A percentile compares a stretch with the other conserved stretches of the same genome.
These are phyloP conservation scores for Mya arenaria DNA, from an alignment of 1,140 invertebrate genomes.

Conservation along the genomic window DNA sequence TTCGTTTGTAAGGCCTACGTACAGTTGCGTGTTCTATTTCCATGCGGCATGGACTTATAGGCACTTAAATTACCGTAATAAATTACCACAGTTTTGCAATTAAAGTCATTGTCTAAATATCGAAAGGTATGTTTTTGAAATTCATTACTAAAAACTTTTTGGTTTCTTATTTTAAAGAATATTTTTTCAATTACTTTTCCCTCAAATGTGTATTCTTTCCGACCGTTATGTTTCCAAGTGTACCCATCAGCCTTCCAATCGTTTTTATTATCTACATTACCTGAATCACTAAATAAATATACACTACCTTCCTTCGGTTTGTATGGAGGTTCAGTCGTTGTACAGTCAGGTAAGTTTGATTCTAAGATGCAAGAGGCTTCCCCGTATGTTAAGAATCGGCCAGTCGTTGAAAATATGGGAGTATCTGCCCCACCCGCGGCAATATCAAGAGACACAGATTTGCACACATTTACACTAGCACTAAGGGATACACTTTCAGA, in stretches of 20 bases:
- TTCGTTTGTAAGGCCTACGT: slow-evolving; percentile 6
- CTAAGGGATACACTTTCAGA: no score
- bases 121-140: slow-evolving; percentile 20
- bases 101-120: not conserved
- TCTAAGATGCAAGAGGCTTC: slow-evolving; percentile 16
- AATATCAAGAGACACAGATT: no score
- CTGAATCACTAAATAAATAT: slow-evolving; percentile 16
- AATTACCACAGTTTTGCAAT: slow-evolving; percentile 1
- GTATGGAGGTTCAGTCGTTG: not conserved
- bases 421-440: not conserved
- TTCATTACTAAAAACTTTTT: not conserved
- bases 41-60: slow-evolving; percentile 14
- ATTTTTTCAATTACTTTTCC: slow-evolving; percentile 5
- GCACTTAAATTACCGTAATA: slow-evolving; percentile 14
- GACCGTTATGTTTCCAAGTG: slow-evolving; percentile 20
- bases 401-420: not conserved
- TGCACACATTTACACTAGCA: no score
- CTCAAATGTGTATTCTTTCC: not conserved
- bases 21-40: not conserved
- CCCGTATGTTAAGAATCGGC: not conserved
- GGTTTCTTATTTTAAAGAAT: slow-evolving; percentile 16
- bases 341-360: not conserved
- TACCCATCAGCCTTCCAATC: slow-evolving; percentile 34
- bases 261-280: slow-evolving; percentile 9
- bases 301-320: slow-evolving; percentile 18